These are phyloP conservation scores for Sorex maritimensis DNA, from an alignment of 2,797 vertebrate species.

Conservation along the genomic window DNA sequence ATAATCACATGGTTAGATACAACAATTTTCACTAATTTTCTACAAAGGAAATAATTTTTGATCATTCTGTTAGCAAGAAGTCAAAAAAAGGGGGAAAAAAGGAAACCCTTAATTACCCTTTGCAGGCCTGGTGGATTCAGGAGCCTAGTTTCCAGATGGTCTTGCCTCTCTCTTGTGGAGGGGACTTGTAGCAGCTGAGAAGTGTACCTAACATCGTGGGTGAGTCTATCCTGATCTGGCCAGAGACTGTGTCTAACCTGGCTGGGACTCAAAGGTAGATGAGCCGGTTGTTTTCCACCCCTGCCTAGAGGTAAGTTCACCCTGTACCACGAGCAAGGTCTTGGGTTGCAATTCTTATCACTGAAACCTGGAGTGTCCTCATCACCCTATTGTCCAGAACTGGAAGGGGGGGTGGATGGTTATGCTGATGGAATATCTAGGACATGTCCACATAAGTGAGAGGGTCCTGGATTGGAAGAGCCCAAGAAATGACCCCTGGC, in stretches of 20 bases:
- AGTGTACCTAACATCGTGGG: not conserved
- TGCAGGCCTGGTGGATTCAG: not conserved
- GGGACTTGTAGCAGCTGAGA: not conserved
- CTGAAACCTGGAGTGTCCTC: not conserved
- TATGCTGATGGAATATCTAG: not conserved
- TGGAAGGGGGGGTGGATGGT: not conserved
- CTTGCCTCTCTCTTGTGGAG: accelerated
- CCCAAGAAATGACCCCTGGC: no score
- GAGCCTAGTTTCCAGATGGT: accelerated
- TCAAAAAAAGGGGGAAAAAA: accelerated
- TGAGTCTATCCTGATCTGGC: accelerated
- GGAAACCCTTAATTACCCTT: not conserved
- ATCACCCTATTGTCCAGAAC: not conserved
- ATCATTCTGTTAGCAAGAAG: no score
- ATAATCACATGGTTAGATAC: no score
- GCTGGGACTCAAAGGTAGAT: not conserved
- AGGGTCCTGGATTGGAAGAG: no score
- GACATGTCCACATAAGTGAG: no score
- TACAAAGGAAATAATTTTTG: no score
- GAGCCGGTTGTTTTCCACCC: not conserved
- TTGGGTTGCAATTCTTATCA: no score
- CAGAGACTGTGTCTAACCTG: no score
- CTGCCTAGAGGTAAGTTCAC: not conserved
- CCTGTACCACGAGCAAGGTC: no score
- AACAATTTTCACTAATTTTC: no score